These are phyloP conservation scores for Chondrosia reniformis DNA, from an alignment of 37 sponge, comb jelly and placozoan genomes.

Conservation along the genomic window DNA sequence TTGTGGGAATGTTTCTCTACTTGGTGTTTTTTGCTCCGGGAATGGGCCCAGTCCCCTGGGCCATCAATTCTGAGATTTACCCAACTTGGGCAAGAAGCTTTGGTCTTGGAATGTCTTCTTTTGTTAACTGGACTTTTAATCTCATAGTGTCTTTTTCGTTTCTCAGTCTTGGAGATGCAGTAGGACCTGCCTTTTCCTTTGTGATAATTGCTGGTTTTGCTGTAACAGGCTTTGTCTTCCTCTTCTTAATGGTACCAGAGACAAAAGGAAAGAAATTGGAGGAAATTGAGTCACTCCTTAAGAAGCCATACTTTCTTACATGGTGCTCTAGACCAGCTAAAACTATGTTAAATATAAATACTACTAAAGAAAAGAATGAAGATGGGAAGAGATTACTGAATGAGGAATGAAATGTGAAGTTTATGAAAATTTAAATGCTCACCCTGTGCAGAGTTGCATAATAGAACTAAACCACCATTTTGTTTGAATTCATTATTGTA, in stretches of 20 bases:
- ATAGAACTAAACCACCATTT: too few relatives aligned
- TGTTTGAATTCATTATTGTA: too few relatives aligned
- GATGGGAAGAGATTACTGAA: too few relatives aligned
- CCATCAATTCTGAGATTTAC: conserved; percentile 92
- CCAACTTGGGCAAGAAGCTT: conserved; percentile 93
- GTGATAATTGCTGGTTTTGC: conserved; percentile 63
- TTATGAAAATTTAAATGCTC: too few relatives aligned
- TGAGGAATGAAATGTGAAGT: too few relatives aligned
- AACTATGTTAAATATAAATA: too few relatives aligned
- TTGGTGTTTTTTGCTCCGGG: conserved; percentile 94
- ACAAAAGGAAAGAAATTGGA: conserved; percentile 74
- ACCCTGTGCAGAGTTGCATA: too few relatives aligned
- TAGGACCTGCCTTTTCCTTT: conserved; percentile 50
- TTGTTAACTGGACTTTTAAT: conserved; percentile 82
- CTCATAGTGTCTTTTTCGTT: conserved; percentile 85
- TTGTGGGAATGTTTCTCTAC: conserved; percentile 76
- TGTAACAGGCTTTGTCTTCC: conserved; percentile 55
- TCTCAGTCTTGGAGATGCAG: conserved; percentile 52
- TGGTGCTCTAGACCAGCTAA: conserved; percentile 47
- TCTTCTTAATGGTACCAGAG: conserved; percentile 77
- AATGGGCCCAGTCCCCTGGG: conserved; percentile 93
- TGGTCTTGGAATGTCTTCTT: conserved; percentile 70
- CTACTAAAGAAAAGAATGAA: too few relatives aligned
- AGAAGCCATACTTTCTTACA: conserved; percentile 50
- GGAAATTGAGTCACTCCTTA: conserved; percentile 66